These are phyloP conservation scores for Spilarctia lutea DNA, from an alignment of 2,888 invertebrate species.

Conservation along the genomic window DNA sequence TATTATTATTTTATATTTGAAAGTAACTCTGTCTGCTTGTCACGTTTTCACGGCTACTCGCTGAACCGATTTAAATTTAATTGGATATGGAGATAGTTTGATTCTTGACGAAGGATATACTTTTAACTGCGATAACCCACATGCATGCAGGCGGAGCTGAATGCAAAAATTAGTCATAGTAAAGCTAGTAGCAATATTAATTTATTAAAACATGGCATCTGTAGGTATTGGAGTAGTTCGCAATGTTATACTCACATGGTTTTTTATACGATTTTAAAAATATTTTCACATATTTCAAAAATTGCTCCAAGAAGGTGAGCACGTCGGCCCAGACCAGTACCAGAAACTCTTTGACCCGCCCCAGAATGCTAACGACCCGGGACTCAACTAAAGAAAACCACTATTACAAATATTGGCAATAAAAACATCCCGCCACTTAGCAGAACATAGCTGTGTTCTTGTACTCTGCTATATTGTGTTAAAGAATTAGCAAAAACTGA, in stretches of 20 bases:
- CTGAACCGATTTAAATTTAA: no score
- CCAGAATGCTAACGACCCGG: not conserved
- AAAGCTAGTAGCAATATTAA: no score
- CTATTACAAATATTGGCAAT: not conserved
- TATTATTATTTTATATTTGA: no score
- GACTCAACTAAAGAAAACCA: not conserved
- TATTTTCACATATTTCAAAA: not conserved
- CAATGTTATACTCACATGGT: not conserved
- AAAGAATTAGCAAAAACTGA: not conserved
- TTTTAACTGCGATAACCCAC: not conserved
- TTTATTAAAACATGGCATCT: no score
- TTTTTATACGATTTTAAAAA: not conserved
- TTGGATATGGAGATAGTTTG: no score
- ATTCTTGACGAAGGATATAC: no score
- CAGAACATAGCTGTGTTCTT: not conserved
- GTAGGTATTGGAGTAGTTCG: not conserved
- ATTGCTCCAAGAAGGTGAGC: not conserved
- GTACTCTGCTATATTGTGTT: not conserved
- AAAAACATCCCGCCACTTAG: not conserved
- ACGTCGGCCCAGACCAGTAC: not conserved
- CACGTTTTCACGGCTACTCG: no score
- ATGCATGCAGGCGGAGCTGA: no score
- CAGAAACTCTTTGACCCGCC: not conserved
- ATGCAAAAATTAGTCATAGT: not conserved
- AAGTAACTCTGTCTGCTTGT: no score